Percentiles rank a stretch among this genome's conserved stretches.
Evolutionary conservation across 2,888 invertebrate species (phyloP).

Genomic region (Cheilosia urbana): DNA sequence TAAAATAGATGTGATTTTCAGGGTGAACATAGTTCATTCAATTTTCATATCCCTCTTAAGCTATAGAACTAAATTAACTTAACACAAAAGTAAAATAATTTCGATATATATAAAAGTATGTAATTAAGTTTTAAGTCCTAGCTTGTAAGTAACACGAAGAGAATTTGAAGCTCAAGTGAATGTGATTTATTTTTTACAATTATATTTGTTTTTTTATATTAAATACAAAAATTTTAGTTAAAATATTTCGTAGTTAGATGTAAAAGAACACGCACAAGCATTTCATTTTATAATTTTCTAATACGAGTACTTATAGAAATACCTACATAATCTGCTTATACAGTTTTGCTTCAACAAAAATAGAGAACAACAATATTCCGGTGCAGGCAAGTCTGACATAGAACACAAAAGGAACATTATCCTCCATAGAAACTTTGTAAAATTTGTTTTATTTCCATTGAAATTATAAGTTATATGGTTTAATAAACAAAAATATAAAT

Average conservation of each 20-base stretch:
- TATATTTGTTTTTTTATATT: constrained; percentile 59
- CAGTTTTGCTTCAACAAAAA: constrained; percentile 28
- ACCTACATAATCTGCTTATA: constrained; percentile 24
- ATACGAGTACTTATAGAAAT: constrained; percentile 4
- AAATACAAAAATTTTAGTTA: constrained; percentile 61
- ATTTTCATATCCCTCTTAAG: constrained; percentile 31
- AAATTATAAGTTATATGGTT: constrained; percentile 2
- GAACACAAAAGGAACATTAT: constrained; percentile 8
- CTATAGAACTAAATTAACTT: constrained; percentile 26
- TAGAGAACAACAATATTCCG: constrained; percentile 23
- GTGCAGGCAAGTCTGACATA: constrained; percentile 42
- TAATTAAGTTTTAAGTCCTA: constrained; percentile 42
- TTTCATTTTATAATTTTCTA: constrained; percentile 9
- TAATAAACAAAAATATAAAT: constrained; percentile 18
- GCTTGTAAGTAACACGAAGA: constrained; percentile 71
- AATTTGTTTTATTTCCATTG: constrained; percentile 42
- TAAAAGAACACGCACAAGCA: constrained; percentile 19
- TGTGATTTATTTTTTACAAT: constrained; percentile 75
- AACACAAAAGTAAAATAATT: constrained; percentile 23
- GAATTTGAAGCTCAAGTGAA: constrained; percentile 75
- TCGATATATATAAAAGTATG: constrained; percentile 43
- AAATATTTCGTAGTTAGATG: constrained; percentile 66
- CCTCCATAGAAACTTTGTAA: constrained; percentile 40
- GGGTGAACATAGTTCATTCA: constrained; percentile 61
- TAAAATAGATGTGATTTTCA: constrained; percentile 12